Evolutionary conservation across 2,113 vertebrate species (phyloP), one percentile per base, ranked within the genome.

Genomic region (Rousettus leschenaultii): DNA sequence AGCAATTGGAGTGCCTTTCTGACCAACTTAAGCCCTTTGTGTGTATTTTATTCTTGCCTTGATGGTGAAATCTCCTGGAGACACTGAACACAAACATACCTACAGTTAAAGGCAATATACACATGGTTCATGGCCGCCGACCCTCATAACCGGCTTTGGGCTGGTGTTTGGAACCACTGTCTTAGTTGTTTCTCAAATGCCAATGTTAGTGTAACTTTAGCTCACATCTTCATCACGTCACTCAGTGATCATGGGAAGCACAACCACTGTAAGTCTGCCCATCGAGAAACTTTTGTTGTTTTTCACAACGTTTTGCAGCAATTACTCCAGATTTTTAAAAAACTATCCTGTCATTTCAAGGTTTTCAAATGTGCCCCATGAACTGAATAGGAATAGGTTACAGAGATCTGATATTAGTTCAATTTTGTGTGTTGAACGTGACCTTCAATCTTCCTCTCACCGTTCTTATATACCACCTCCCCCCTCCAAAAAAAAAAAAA

Each of bases 101-200:
- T 66, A 11, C 38, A 14, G 53, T n/a, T 22, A 53, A 35, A 45
- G 22, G 65, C 45, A 19, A 38, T 6, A 1, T 0, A 26, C 2
- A 51, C 43, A 21, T 40, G 21, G 16, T 24, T 48, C 53, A 26
- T 33, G 45, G 22, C 55, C 35, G 74, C 59, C 33, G 1, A 5
- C 21, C 2, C 0, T 21, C 51, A 18, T 55, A 14, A 14, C 86
- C 48, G 22, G 11, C 10, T 28, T 24, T 0, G 11, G 33, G 9
- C 61, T 74, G 63, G 28, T 14, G 45, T 68, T 35, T 30, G 5
- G 12, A 66, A 40, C 45, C 55, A 22, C 75, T 48, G 2, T n/a
- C 59, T 16, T 75, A 21, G 8, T 66, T 75, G 1, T 55, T 74
- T 26, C 80, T 61, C 48, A 71, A 45, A 12, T 13, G 38, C 85